phyloP scores from a whole-genome alignment of 2,888 invertebrate genomes.

The Zeuzera pyrina region DNA sequence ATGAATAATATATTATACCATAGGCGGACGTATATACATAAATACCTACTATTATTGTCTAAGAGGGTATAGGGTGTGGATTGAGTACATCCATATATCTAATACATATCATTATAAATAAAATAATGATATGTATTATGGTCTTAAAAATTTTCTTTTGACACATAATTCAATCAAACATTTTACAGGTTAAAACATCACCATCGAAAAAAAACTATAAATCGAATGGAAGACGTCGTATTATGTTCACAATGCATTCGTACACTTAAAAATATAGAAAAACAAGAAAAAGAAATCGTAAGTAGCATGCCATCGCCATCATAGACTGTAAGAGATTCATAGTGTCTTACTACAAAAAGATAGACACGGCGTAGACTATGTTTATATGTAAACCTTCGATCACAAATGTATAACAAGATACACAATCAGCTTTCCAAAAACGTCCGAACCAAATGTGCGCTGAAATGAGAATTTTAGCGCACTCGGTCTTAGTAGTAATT shows the following conservation, averaged over 20 bases:
- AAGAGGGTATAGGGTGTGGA: not conserved
- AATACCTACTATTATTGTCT: not conserved
- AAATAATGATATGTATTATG: not conserved
- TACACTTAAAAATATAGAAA: conserved; percentile 49
- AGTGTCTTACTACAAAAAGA: too few species aligned
- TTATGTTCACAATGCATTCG: conserved; percentile 57
- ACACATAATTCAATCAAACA: conserved; percentile 3
- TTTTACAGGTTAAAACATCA: conserved; percentile 51
- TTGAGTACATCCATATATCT: too few species aligned
- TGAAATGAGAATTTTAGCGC: too few species aligned
- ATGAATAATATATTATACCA: not conserved
- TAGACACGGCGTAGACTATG: too few species aligned
- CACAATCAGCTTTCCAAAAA: too few species aligned
- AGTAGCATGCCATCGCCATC: conserved; percentile 26
- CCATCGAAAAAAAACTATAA: conserved; percentile 60
- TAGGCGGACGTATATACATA: not conserved
- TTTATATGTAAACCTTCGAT: too few species aligned
- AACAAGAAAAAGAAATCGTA: conserved; percentile 60
- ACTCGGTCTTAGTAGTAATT: too few species aligned
- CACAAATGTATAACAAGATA: too few species aligned
- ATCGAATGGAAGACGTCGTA: conserved; percentile 60
- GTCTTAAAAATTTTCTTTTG: not conserved
- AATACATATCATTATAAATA: not conserved
- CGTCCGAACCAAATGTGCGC: too few species aligned
- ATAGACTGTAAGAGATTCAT: not conserved